Base-by-base conservation (phyloP, 1,140 invertebrate genomes). In the Papilio machaon region DNA sequence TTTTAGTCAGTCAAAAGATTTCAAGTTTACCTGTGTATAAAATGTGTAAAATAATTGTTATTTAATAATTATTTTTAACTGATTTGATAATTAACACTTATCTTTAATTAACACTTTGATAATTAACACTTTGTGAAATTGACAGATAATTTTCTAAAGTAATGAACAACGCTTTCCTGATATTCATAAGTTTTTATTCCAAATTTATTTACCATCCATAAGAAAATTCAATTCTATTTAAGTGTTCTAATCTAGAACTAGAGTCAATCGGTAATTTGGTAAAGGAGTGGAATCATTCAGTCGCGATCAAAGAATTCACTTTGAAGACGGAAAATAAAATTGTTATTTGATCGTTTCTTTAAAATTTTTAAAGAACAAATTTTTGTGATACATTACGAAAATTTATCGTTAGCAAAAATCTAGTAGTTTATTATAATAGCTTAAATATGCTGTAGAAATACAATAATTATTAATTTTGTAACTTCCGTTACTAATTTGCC, bases 251-350 rank as follows among this genome's bases (percentile, higher is more conserved):
- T 73, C 43, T 73, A 43, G 35, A 46, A 19, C 43, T 30, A 75
- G 47, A 52, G 30, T 35, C 47, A 46, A 75, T 52, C 73, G 46
- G 73, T 75, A 75, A 75, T 52, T 76, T 76, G 74, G 74, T 76
- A 76, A 52, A 76, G 23, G 74, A 49, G 73, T 10, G 46, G n/a
- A 43, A 49, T 19, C 47, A 19, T 47, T 76, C 19, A 76, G 74
- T 54, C 46, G 43, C 19, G 43, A 76, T 76, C 74, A 76, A 76
- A 49, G 74, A 76, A 30, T 76, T 76, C 74, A 76, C 74, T 49
- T 47, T 52, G 74, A 76, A 54, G 46, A 76, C n/a, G 43, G 47
- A 52, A 76, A 76, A 23, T 76, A 47, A 49, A 52, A 76, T 76
- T 49, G 74, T 19, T 76, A 35, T 19, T 70, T 30, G 64, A 70